A percentile compares a stretch with the other conserved stretches of the same genome.
Evolutionary conservation across 2,888 invertebrate genomes (phyloP).

Genomic region (Trissolcus japonicus): DNA sequence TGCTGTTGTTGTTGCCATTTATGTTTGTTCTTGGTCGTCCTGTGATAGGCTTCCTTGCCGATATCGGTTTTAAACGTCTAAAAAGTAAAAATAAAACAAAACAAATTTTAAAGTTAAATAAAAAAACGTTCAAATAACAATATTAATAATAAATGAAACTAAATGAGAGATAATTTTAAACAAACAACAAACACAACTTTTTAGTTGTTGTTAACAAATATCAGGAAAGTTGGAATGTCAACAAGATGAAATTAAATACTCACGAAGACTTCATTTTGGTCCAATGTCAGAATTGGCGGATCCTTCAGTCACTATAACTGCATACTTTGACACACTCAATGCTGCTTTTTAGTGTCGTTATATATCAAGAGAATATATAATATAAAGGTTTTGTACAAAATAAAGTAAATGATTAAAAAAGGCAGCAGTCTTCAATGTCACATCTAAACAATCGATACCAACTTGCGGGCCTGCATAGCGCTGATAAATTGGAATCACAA

Average conservation of each 20-base stretch:
- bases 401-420: not conserved
- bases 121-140: not conserved
- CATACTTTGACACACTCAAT: slow-evolving; percentile 13
- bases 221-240: not conserved
- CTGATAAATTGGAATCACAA: slow-evolving; percentile 2
- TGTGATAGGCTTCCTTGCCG: slow-evolving; percentile 67
- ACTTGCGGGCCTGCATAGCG: slow-evolving; percentile 1
- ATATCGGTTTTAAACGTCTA: slow-evolving; percentile 57
- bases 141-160: not conserved
- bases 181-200: not conserved
- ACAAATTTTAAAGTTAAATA: not conserved
- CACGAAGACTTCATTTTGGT: slow-evolving; percentile 40
- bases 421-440: not conserved
- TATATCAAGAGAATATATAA: slow-evolving; percentile 11
- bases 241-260: slow-evolving; percentile 2
- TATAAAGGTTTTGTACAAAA: not conserved
- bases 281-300: slow-evolving; percentile 18
- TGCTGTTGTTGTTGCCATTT: slow-evolving; percentile 62
- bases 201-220: not conserved
- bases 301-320: not conserved
- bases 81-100: not conserved
- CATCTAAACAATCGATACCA: not conserved
- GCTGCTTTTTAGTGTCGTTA: not conserved
- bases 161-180: not conserved
- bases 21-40: slow-evolving; percentile 59